A percentile compares a stretch with the other conserved stretches of the same genome.
Conservation (phyloP, 2,797 vertebrate species). For the Echiichthys vipera region DNA sequence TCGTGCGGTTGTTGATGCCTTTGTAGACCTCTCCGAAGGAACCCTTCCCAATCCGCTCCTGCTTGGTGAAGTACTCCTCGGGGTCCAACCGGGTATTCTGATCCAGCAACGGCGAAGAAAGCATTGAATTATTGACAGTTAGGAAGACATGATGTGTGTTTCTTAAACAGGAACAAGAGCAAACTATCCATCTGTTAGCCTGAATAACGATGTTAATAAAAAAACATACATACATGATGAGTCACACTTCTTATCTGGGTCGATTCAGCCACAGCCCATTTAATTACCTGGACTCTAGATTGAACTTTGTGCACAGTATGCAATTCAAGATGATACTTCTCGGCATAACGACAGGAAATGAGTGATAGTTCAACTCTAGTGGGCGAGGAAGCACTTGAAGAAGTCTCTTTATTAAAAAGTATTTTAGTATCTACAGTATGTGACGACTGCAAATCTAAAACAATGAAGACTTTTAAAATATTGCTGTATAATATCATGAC, state of each 20-base stretch:
- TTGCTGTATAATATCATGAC: neutral
- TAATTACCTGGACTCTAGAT: conserved; percentile 12
- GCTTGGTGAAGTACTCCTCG: conserved; percentile 97
- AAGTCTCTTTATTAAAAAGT: neutral
- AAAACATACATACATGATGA: conserved; percentile 13
- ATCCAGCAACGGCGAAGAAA: conserved; percentile 20
- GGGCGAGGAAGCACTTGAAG: conserved; percentile 12
- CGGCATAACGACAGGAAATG: conserved; percentile 40
- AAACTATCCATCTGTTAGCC: neutral
- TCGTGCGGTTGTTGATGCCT: conserved; percentile 97
- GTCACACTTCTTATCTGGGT: conserved; percentile 30
- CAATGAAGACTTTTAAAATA: neutral
- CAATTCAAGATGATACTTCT: conserved; percentile 48
- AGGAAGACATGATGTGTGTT: too few relatives aligned
- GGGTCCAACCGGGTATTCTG: conserved; percentile 95
- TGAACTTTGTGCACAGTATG: conserved; percentile 28
- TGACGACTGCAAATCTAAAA: neutral
- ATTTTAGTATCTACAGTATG: neutral
- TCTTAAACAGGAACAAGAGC: too few relatives aligned
- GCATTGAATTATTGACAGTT: neutral
- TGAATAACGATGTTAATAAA: neutral
- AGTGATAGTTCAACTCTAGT: conserved; percentile 21
- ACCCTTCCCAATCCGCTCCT: conserved; percentile 98
- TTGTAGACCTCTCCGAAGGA: conserved; percentile 99
- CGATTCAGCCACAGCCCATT: conserved; percentile 5